A percentile compares a stretch with the other conserved stretches of the same genome.
These are phyloP conservation scores for Agonopterix heracliana DNA, from an alignment of 2,888 invertebrate genomes.

Conservation along the genomic window DNA sequence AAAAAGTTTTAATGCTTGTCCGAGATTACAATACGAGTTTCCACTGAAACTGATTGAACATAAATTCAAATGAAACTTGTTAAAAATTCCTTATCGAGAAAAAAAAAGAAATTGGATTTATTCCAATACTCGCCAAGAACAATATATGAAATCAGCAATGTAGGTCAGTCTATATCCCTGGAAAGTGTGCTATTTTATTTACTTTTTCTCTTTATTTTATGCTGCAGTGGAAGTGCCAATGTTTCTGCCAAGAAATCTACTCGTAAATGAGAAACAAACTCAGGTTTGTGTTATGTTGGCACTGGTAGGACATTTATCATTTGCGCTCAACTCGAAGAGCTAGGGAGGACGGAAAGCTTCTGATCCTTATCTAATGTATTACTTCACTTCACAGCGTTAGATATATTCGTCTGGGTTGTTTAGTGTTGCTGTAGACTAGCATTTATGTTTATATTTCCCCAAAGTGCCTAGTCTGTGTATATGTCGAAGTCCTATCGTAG, in stretches of 20 bases:
- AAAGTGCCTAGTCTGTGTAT: too few species aligned
- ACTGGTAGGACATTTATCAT: slow-evolving; percentile 38
- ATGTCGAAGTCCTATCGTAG: too few species aligned
- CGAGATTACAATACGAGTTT: too few species aligned
- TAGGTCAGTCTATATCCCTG: slow-evolving; percentile 34
- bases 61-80: too few species aligned
- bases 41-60: too few species aligned
- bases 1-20: too few species aligned
- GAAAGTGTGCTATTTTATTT: slow-evolving; percentile 10
- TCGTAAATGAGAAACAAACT: slow-evolving; percentile 27
- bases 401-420: too few species aligned
- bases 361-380: slow-evolving; percentile 14
- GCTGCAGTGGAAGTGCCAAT: slow-evolving; percentile 27
- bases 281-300: slow-evolving; percentile 34
- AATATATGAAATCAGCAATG: slow-evolving; percentile 15
- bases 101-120: neutral
- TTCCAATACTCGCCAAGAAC: neutral
- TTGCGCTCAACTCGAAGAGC: slow-evolving; percentile 14
- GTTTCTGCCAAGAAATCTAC: slow-evolving; percentile 40
- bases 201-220: slow-evolving; percentile 27
- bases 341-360: slow-evolving; percentile 20
- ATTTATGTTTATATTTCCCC: too few species aligned
- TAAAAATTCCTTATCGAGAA: too few species aligned
- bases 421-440: neutral
- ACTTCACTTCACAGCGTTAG: too few species aligned